These are phyloP conservation scores for Erythrolamprus reginae DNA, from an alignment of 2,113 vertebrate species.

Conservation along the genomic window DNA sequence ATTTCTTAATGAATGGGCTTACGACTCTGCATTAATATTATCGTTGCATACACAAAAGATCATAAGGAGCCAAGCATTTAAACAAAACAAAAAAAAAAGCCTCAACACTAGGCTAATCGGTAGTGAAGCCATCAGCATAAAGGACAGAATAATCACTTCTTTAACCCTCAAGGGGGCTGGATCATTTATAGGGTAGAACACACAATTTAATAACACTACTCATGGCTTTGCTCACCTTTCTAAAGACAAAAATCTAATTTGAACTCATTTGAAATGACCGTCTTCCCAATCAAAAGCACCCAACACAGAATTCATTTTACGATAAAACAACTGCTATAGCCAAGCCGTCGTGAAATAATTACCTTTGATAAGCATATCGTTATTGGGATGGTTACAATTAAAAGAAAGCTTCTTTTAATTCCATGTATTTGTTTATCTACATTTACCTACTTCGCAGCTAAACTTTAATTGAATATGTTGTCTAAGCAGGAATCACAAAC, in stretches of 20 bases:
- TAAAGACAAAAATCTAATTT: conserved; percentile 81
- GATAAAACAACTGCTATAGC: conserved; percentile 74
- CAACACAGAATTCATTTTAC: conserved; percentile 72
- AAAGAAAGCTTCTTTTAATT: conserved; percentile 67
- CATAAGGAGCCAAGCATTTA: conserved; percentile 77
- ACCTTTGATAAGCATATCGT: conserved; percentile 64
- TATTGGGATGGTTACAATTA: conserved; percentile 70
- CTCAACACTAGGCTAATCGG: conserved; percentile 74
- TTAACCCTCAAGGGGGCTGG: conserved; percentile 77
- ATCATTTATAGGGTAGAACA: conserved; percentile 72
- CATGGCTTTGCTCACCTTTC: conserved; percentile 79
- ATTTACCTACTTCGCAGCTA: conserved; percentile 61
- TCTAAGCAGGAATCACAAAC: not conserved
- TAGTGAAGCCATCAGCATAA: conserved; percentile 78
- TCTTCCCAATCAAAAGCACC: conserved; percentile 74
- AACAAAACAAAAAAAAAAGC: conserved; percentile 60
- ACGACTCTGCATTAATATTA: conserved; percentile 72
- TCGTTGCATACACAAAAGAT: conserved; percentile 71
- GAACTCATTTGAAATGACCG: conserved; percentile 78
- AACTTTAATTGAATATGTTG: not conserved
- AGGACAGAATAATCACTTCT: conserved; percentile 78
- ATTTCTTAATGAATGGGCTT: conserved; percentile 75
- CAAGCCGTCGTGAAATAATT: conserved; percentile 75
- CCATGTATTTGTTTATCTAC: conserved; percentile 65
- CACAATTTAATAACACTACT: conserved; percentile 76